Evolutionary conservation across 2,113 vertebrate genomes (phyloP), one percentile per base, ranked within the genome.

Genomic region (Proterorhinus semilunaris): DNA sequence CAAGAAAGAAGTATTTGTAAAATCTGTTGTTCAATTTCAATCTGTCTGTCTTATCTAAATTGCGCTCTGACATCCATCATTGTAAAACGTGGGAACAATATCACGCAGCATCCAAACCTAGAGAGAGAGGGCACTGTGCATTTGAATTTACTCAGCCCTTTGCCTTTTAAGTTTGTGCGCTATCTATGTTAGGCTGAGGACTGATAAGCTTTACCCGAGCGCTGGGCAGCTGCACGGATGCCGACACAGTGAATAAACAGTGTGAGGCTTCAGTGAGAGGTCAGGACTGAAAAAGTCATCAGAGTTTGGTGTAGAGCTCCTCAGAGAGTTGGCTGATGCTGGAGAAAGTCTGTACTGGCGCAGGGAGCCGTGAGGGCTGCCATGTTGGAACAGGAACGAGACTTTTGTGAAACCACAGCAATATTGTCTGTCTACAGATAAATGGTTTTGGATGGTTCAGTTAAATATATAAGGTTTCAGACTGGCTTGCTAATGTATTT

Each of bases 251-350:
- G 13, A 10, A 61, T 16, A 45, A 61, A 61, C 58, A 61, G 8
- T 7, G 6, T n/a, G 7, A 61, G 8, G n/a, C 42, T 8, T 61
- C 36, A 45, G 8, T 44, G 13, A 61, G 15, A 44, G 58, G 12
- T 44, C 55, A 44, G 58, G 58, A 15, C 58, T 61, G 58, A 61
- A 45, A 61, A 61, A 61, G 58, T 43, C 58, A 61, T 61, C 36
- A 43, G 54, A 11, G 58, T 61, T 61, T 44, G 15, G 42, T n/a
- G 13, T 7, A 43, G 13, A 61, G 42, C 13, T 15, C 49, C 1
- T 15, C 27, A 17, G 10, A 15, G 7, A 59, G 36, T 43, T 61
- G 36, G 36, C 43, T 61, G 58, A 13, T 44, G 58, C 44, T 6
- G 36, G 13, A 13, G 49, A 10, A 44, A 44, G 58, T 44, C 58